phyloP scores from a whole-genome alignment of 2,888 invertebrate species.

The Loripinus fragilis region DNA sequence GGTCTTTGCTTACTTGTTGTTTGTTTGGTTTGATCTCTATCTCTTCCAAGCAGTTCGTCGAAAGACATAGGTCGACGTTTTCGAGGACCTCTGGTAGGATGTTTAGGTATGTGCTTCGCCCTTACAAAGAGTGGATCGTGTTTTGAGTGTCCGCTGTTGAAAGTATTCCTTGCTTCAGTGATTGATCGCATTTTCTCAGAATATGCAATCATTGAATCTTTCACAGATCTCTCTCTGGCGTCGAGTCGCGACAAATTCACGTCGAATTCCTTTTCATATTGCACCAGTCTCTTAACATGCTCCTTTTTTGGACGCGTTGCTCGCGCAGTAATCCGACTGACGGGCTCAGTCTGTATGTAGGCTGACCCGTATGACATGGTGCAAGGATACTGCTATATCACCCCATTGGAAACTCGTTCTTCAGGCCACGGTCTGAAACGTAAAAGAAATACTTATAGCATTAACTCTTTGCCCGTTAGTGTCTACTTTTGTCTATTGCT shows the following conservation, averaged over 20 bases:
- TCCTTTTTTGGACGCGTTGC: slow-evolving; percentile 30
- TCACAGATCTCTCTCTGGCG: slow-evolving; percentile 46
- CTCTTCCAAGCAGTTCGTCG: slow-evolving; percentile 67
- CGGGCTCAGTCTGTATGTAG: slow-evolving; percentile 49
- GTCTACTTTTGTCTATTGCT: neutral
- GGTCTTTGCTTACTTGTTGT: slow-evolving; percentile 41
- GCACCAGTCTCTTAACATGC: slow-evolving; percentile 45
- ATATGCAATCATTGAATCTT: slow-evolving; percentile 66
- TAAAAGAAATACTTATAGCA: neutral
- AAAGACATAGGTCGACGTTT: slow-evolving; percentile 68
- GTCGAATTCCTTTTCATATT: slow-evolving; percentile 65
- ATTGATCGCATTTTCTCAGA: slow-evolving; percentile 61
- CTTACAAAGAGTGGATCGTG: slow-evolving; percentile 62
- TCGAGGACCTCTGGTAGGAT: slow-evolving; percentile 43
- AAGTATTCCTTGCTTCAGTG: slow-evolving; percentile 46
- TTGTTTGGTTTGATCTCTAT: slow-evolving; percentile 35
- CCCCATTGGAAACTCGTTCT: neutral
- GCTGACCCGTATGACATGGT: slow-evolving; percentile 60
- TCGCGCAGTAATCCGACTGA: slow-evolving; percentile 38
- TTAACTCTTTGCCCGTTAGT: no score
- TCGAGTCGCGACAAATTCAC: slow-evolving; percentile 55
- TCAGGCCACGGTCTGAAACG: neutral
- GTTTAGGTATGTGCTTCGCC: slow-evolving; percentile 68
- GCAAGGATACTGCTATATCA: neutral
- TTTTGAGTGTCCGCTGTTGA: slow-evolving; percentile 23